phyloP scores from a whole-genome alignment of 2,888 invertebrate species.

The Brenthis daphne region DNA sequence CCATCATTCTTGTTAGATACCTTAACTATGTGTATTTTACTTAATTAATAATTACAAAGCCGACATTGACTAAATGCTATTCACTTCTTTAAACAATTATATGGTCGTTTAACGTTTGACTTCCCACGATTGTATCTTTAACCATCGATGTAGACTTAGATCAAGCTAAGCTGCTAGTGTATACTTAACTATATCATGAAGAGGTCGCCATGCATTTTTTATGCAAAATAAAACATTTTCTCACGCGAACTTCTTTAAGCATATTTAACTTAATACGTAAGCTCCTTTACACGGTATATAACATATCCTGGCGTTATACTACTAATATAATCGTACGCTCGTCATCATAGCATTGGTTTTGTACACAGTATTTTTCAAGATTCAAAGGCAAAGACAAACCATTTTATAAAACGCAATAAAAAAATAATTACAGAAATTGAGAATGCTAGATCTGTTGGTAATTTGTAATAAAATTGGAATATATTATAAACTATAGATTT shows the following conservation, averaged over 20 bases:
- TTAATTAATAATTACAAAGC: neutral
- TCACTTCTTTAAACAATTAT: constrained; percentile 69
- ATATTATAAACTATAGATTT: no score
- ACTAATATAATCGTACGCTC: no score
- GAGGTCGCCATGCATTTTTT: constrained; percentile 16
- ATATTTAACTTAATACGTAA: neutral
- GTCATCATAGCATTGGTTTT: no score
- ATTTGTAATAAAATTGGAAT: no score
- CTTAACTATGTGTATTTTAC: neutral
- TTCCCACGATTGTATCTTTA: constrained; percentile 74
- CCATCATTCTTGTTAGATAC: neutral
- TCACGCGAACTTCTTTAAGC: constrained; percentile 14
- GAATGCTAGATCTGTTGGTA: no score
- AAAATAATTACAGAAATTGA: no score
- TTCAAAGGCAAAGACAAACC: no score
- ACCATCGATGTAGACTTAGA: constrained; percentile 54
- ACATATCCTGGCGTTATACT: no score
- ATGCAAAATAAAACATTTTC: constrained; percentile 6
- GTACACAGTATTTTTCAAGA: no score
- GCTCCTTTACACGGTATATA: no score
- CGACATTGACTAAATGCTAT: constrained; percentile 63
- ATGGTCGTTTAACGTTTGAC: constrained; percentile 64
- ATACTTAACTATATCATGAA: constrained; percentile 46
- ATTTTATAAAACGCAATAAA: no score
- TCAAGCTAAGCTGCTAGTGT: constrained; percentile 56